Evolutionary conservation across 2,797 vertebrate species (phyloP), one percentile per base, ranked within the genome.

Genomic region (Crax fasciolata): DNA sequence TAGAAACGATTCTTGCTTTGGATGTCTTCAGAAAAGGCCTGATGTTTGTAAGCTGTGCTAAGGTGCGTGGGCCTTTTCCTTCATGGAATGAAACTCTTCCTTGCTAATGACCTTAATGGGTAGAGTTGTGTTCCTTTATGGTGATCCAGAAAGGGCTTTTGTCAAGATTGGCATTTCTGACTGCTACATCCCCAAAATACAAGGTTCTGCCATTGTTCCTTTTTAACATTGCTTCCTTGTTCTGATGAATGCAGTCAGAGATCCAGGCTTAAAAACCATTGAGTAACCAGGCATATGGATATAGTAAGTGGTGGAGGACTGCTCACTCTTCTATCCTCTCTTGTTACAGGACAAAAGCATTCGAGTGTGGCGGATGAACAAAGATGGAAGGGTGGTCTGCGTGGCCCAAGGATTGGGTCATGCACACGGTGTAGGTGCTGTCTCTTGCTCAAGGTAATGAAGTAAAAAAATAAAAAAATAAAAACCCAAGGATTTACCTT

Each of bases 381-480:
- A 90, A 9, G 97, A 97, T 0, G 98, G 99, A 38, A 94, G 70
- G 66, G 99, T 99, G 73, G 41, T 23, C 51, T 99, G 99, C 24
- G 98, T 99, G 54, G 99, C 98, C 7, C 98, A 98, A 48, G 99
- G 99, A 8, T 83, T 96, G 13, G 98, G 99, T 28, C 99, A 99
- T 24, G 96, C 99, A 1, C 98, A 99, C 2, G 98, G 98, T 0
- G 98, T 99, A 21, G 99, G 99, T 3, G 97, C 99, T 3, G 88
- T 99, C 66, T 96, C 98, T 87, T 99, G 99, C 94, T 99, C 99
- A 77, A 99, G 99, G 99, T 99, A 98, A 93, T 11, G n/a, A n/a
- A n/a, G 6, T 35, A 35, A 35, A 35, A 35, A 35, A 35, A n/a
- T n/a, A n/a, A 35, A 1, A 30, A 17, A 6, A 0, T 11, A 0